Base-by-base conservation (phyloP, 2,113 vertebrate genomes). In the Dascyllus trimaculatus region DNA sequence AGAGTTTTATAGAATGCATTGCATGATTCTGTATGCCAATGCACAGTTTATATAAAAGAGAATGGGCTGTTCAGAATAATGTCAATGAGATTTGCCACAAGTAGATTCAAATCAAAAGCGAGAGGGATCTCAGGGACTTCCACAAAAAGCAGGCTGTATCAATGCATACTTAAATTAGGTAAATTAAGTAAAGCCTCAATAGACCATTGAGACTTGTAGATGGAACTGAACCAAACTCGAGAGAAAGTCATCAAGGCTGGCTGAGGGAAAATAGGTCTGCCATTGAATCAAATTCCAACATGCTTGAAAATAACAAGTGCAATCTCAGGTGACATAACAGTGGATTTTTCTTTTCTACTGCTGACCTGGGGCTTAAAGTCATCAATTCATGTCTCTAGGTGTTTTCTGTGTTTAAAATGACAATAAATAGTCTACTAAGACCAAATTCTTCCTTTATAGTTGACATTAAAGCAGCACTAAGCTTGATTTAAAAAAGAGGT, bases 41-140 rank as follows among this genome's bases (percentile, higher is more conserved):
- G 38, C 14, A 40, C 8, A 43, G 18, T 24, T 74, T 11, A 4
- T 19, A 7, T 26, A 56, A 15, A 40, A 1, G 58, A 13, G 48
- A 46, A 45, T 54, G 2, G 22, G 19, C 26, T 49, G 62, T 35
- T 43, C 11, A 29, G 25, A 32, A 58, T 40, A 2, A 11, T 38
- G 49, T 56, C 2, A 26, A 11, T 40, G 7, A 61, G 6, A 35
- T 58, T 56, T 61, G 1, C 17, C 10, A 60, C 17, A 58, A 53
- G 32, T 25, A 43, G 24, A 40, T 57, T 74, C 0, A 78, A 45
- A 75, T 52, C 14, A 72, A 56, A 62, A 58, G 67, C 18, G 22
- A 0, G 11, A 51, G 29, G 24, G n/a, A 25, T 17, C 17, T 40
- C 21, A 61, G n/a, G 14, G 11, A 46, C 25, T 59, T 64, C 25